Base-by-base conservation (phyloP, 2,888 invertebrate species). In the Heliconius erato region DNA sequence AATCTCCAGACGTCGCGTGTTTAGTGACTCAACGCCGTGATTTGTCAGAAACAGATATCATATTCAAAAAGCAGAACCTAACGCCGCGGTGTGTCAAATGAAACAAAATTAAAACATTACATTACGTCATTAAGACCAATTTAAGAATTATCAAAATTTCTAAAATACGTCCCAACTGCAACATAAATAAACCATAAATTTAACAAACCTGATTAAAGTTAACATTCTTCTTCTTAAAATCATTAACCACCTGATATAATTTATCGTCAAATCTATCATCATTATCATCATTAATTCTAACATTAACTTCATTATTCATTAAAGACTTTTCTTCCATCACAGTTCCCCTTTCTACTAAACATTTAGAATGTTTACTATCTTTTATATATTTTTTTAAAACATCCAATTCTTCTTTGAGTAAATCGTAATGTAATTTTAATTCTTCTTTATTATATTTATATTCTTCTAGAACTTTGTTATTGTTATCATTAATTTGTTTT, bases 181-280 rank as follows among this genome's bases (percentile, higher is more conserved):
- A n/a, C n/a, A 9, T 59, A 59, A 59, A 19, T 23, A 23, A 19
- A 23, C 9, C 0, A 68, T 35, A 19, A 16, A 69, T 35, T 40
- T 40, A 49, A 79, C 81, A 72, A 83, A 95, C 95, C 90, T 91
- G 90, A 87, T 86, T 87, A 84, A 93, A 94, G 86, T 95, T 95
- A 35, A 95, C 92, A 88, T 94, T 95, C 84, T 95, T 94, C 86
- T 94, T 95, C 86, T 92, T 95, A 84, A 95, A 90, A 89, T 95
- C 92, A 81, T 95, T 95, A 11, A 95, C 87, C 2, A 95, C 85
- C 72, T 92, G 91, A 72, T 89, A 89, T 40, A 83, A 77, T n/a
- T 85, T 87, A n/a, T 86, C 88, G 4, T 90, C 91, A 28, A 83
- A 72, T n/a, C 85, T 87, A 26, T 86, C 88, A 4, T 90, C 91